These are phyloP conservation scores for Otus sunia DNA, from an alignment of 2,113 vertebrate genomes.

Conservation along the genomic window DNA sequence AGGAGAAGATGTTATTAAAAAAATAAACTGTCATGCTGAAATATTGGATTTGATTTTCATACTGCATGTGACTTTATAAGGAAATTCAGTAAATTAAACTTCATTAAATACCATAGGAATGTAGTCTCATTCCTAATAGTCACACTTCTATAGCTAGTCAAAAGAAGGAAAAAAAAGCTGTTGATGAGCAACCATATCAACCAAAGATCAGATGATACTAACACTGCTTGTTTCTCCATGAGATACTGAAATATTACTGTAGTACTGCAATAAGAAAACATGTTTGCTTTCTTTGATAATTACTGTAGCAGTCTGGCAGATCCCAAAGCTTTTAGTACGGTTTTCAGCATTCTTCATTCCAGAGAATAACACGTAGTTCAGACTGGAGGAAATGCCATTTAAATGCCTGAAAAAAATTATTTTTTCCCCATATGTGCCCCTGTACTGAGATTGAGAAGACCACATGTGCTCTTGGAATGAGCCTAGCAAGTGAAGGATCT, in stretches of 20 bases:
- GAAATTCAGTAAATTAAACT: background rate
- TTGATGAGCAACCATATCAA: background rate
- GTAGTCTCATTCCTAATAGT: background rate
- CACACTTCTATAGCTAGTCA: background rate
- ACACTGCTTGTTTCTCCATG: background rate
- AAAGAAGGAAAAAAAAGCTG: background rate
- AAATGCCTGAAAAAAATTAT: background rate
- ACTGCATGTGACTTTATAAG: background rate
- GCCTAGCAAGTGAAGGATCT: background rate
- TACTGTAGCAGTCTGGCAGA: background rate
- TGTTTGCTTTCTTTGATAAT: background rate
- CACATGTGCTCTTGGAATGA: background rate
- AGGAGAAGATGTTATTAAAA: background rate
- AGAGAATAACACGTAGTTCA: background rate
- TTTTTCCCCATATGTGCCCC: background rate
- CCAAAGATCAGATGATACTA: background rate
- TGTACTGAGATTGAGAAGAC: background rate
- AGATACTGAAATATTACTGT: background rate
- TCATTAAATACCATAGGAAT: background rate
- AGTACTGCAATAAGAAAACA: background rate
- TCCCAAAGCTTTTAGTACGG: background rate
- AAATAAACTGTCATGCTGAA: background rate
- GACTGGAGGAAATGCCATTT: background rate
- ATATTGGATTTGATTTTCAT: background rate
- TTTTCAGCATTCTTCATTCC: background rate